These are phyloP conservation scores for Oenanthe oenanthe DNA, from an alignment of 2,113 vertebrate genomes.

Conservation along the genomic window DNA sequence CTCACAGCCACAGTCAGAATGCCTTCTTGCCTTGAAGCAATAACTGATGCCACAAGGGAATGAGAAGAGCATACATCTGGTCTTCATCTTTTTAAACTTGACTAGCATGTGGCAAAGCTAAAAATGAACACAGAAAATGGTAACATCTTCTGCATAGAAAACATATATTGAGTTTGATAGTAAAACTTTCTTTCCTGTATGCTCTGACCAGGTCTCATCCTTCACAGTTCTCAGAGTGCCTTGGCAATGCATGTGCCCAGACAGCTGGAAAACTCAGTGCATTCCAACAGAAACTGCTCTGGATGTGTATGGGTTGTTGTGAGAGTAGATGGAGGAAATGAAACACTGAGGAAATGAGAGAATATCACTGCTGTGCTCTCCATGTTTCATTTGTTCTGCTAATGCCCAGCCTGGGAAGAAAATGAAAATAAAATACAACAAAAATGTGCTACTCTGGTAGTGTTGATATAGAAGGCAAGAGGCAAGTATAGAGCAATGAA, in stretches of 20 bases:
- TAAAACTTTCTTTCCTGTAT: not conserved
- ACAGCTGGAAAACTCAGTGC: not conserved
- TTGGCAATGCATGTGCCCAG: rapidly evolving
- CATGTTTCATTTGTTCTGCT: not conserved
- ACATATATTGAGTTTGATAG: not conserved
- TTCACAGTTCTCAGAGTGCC: not conserved
- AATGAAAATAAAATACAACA: not conserved
- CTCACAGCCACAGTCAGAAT: not conserved
- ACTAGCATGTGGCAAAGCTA: not conserved
- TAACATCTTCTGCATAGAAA: not conserved
- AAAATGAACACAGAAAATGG: not conserved
- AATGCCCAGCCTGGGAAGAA: not conserved
- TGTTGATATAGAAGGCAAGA: not conserved
- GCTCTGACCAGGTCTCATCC: not conserved
- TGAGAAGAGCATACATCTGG: not conserved
- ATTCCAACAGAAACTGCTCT: not conserved
- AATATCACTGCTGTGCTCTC: not conserved
- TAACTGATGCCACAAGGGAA: not conserved
- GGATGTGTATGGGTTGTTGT: not conserved
- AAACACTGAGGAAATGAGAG: not conserved
- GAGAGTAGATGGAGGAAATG: not conserved
- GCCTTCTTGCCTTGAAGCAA: not conserved
- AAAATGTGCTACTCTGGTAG: not conserved
- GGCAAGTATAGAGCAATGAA: not conserved
- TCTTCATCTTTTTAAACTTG: not conserved